Base-by-base conservation (phyloP, 2,113 vertebrate genomes). In the Ploceus nigricollis region DNA sequence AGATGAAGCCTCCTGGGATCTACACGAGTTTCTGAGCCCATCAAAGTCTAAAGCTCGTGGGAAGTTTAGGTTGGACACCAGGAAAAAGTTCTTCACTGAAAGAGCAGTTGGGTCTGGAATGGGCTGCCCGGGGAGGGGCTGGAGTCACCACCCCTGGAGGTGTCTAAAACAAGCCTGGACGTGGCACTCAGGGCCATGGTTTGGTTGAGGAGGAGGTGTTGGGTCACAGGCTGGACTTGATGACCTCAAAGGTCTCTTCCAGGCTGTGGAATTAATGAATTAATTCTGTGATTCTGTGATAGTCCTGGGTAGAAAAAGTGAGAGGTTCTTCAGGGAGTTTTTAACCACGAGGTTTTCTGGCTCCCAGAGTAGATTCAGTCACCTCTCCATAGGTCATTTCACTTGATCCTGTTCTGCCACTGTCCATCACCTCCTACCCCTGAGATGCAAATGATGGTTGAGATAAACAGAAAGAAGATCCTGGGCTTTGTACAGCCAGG, bases 51-150 rank as follows among this genome's bases (percentile, higher is more conserved):
- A 61, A 69, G 40, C 45, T 76, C 13, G 7, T 2, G 25, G 25
- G 45, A 35, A 35, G 16, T 71, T 61, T 35, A 24, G 25, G 31
- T 51, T 5, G 1, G 31, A 60, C 19, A 42, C 11, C 45, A 42
- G 66, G 65, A n/a, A 30, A 51, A 51, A 42, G 6, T 30, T 30
- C 54, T 35, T 42, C 45, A 10, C 25, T 10, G 31, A 24, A 30
- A 24, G 45, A 51, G 25, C 7, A 50, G 1, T 0, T 60, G 54
- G 45, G 16, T 30, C 25, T 71, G 66, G 66, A 42, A 42, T 30
- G 0, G 0, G 14, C 65, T 69, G 35, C 63, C n/a, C 51, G 17
- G 78, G 13, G 28, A 47, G 21, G 63, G 1, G 23, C 1, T 6
- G n/a, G 51, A 48, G 42, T 27, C 78, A 27, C 28, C 10, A 1